A percentile compares a stretch with the other conserved stretches of the same genome.
These are phyloP conservation scores for Leptobrachium ailaonicum DNA, from an alignment of 2,113 vertebrate genomes.

Conservation along the genomic window DNA sequence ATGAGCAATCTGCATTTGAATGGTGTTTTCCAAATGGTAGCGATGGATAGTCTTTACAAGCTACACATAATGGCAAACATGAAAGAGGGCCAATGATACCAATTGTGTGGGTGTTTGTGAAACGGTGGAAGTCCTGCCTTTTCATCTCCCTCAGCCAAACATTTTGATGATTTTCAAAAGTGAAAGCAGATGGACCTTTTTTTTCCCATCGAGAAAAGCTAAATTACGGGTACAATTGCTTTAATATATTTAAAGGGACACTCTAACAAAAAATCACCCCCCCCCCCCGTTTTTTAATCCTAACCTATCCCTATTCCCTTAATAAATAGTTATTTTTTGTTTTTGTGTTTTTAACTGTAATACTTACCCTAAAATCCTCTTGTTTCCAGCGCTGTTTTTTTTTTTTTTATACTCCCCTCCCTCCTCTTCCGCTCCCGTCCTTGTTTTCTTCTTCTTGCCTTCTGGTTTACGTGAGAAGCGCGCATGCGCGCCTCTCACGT, in stretches of 20 bases:
- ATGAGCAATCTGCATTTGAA: constrained; percentile 92
- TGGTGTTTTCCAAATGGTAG: constrained; percentile 67
- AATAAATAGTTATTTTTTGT: too few species aligned
- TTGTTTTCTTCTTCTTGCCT: too few species aligned
- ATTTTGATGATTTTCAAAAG: constrained; percentile 46
- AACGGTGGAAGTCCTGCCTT: constrained; percentile 30
- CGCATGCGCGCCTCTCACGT: too few species aligned
- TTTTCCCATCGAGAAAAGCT: constrained; percentile 19
- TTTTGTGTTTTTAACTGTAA: too few species aligned
- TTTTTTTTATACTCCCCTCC: too few species aligned
- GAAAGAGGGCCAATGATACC: constrained; percentile 53
- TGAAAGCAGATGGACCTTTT: constrained; percentile 1
- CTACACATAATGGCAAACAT: constrained; percentile 61
- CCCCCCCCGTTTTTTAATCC: too few species aligned
- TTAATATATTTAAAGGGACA: neutral
- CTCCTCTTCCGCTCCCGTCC: too few species aligned
- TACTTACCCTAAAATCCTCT: too few species aligned
- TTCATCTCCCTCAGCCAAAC: constrained; percentile 52
- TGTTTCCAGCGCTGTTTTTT: too few species aligned
- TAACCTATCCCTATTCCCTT: too few species aligned
- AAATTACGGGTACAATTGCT: constrained; percentile 32
- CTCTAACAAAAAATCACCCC: too few species aligned
- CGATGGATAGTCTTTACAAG: constrained; percentile 68
- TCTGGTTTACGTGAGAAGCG: too few species aligned
- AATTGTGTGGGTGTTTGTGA: constrained; percentile 15